Evolutionary conservation across 2,113 vertebrate species (phyloP).

Genomic region (Odocoileus virginianus): DNA sequence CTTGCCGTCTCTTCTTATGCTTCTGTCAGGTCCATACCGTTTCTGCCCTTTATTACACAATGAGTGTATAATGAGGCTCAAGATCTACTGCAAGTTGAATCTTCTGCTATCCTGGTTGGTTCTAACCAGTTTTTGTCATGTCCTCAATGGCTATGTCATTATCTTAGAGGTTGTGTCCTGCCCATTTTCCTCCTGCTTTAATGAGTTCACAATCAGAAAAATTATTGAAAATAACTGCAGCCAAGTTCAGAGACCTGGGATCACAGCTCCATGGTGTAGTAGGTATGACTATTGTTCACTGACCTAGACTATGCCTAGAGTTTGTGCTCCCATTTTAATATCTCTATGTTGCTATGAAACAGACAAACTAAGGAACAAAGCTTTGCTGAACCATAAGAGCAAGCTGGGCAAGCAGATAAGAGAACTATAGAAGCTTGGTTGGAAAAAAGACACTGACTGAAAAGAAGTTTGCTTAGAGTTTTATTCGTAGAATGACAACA

Average conservation of each 20-base stretch:
- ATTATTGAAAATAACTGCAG: neutral
- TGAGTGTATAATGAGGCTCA: neutral
- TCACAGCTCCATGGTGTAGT: neutral
- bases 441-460: neutral
- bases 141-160: neutral
- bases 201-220: neutral
- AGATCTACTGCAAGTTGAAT: neutral
- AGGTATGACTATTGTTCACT: neutral
- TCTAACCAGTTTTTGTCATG: neutral
- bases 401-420: neutral
- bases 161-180: neutral
- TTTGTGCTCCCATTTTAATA: neutral
- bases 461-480: neutral
- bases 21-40: neutral
- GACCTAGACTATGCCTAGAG: neutral
- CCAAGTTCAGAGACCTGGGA: neutral
- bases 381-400: neutral
- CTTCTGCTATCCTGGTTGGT: neutral
- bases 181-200: neutral
- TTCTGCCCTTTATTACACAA: neutral
- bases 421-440: neutral
- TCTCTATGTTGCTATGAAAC: neutral
- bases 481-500: neutral
- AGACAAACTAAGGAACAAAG: neutral
- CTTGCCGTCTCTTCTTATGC: neutral